phyloP scores from a whole-genome alignment of 2,888 invertebrate genomes.

The Chromoteleia sp. region DNA sequence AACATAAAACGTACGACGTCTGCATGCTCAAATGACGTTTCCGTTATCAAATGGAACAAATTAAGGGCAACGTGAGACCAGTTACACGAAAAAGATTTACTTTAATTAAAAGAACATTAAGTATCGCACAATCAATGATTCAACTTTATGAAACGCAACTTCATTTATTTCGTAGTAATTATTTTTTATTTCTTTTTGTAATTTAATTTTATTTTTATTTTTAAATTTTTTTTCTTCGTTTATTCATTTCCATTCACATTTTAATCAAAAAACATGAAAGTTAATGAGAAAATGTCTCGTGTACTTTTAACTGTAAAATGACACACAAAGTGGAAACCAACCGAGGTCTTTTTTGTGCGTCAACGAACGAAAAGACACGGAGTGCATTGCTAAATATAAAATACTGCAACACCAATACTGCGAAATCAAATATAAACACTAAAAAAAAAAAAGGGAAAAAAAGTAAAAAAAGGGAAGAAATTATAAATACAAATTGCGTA shows the following conservation, averaged over 20 bases:
- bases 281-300: slow-evolving; percentile 18
- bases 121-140: not conserved
- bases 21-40: not conserved
- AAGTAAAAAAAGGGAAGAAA: not conserved
- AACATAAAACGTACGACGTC: not conserved
- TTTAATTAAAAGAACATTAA: not conserved
- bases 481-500: too few relatives aligned
- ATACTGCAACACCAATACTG: slow-evolving; percentile 1
- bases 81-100: not conserved
- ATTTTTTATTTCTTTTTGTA: too few relatives aligned
- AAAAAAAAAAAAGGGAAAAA: too few relatives aligned
- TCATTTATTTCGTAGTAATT: not conserved
- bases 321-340: slow-evolving; percentile 18
- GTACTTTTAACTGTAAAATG: slow-evolving; percentile 21
- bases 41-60: not conserved
- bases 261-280: slow-evolving; percentile 30
- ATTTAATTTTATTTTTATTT: too few relatives aligned
- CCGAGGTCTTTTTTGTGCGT: slow-evolving; percentile 15
- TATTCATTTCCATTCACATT: slow-evolving; percentile 5
- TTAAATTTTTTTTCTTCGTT: too few relatives aligned
- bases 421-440: too few relatives aligned
- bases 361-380: slow-evolving; percentile 14
- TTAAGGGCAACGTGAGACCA: not conserved
- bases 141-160: slow-evolving; percentile 1
- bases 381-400: slow-evolving; percentile 17